Conservation (phyloP, 2,888 invertebrate species). For the Athalia rosae region DNA sequence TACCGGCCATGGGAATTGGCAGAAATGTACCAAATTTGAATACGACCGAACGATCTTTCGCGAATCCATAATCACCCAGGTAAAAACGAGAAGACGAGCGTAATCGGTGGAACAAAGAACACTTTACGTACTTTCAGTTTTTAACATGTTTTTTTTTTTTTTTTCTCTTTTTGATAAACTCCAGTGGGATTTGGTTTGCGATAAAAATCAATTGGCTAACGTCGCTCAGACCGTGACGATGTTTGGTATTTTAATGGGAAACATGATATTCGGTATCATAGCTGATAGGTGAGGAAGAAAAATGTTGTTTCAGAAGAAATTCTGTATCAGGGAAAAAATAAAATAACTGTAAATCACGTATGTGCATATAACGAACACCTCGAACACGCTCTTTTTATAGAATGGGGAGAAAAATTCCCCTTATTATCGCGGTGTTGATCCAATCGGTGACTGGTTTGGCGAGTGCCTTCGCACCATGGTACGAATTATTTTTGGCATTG, state of each 20-base stretch:
- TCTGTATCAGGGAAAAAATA: conserved; percentile 15
- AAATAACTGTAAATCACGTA: conserved; percentile 3
- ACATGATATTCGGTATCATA: conserved; percentile 76
- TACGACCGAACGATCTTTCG: conserved; percentile 78
- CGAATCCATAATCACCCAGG: conserved; percentile 79
- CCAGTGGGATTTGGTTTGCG: conserved; percentile 79
- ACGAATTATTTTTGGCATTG: conserved; percentile 78
- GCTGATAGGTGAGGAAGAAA: conserved; percentile 73
- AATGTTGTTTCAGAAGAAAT: conserved; percentile 10
- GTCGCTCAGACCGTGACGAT: conserved; percentile 77
- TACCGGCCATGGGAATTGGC: conserved; percentile 53
- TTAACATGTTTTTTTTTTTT: not conserved
- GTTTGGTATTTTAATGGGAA: conserved; percentile 77
- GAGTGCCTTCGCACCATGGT: conserved; percentile 77
- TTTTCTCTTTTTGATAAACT: conserved; percentile 52
- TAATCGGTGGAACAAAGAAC: not conserved
- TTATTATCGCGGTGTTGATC: conserved; percentile 76
- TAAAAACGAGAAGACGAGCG: conserved; percentile 50
- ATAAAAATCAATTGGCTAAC: conserved; percentile 75
- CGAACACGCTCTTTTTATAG: conserved; percentile 66
- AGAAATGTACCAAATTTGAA: conserved; percentile 67
- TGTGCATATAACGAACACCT: not conserved
- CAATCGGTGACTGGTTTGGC: conserved; percentile 77
- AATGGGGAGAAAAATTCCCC: conserved; percentile 79
- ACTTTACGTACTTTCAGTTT: not conserved